Evolutionary conservation across 1,140 invertebrate genomes (phyloP), one percentile per base, ranked within the genome.

Genomic region (Lepidurus packardi): DNA sequence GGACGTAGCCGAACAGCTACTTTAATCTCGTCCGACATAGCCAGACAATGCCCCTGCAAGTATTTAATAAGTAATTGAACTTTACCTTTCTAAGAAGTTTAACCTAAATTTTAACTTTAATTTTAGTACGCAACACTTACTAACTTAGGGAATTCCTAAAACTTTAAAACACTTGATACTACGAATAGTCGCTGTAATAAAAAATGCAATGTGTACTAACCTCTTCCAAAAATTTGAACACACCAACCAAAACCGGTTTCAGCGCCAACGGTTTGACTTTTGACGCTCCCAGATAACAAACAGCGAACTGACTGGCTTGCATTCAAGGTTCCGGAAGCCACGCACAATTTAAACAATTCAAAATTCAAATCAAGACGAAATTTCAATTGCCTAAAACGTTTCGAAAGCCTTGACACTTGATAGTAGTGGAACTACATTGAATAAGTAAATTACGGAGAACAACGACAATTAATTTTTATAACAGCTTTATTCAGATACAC

Each of bases 1-100:
- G 92, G 92, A 75, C 92, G 87, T 73, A 92, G 86, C 86, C 92
- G 91, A 73, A 93, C 90, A 44, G 91, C 91, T 24, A 93, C 92
- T 86, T 90, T 89, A 43, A 92, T 90, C 81, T 89, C 91, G 81
- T 90, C 88, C 1, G 85, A 85, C 86, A 88, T 88, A 7, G 53
- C 13, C 8, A 7, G 8, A n/a, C 53, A 13, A 11, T n/a, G 6
- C 16, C 13, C 13, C 53, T 65, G 53, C 16, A 65, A 11, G 16
- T n/a, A n/a, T n/a, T n/a, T n/a, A 65, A 65, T 65, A 65, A 65
- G 16, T 7, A 65, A 21, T 7, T n/a, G 7, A 13, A 65, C 16
- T 7, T 16, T 16, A 65, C 8, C 9, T 65, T 7, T 21, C 16
- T 4, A 65, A n/a, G 7, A 65, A 11, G 1, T 65, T 65, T 7